phyloP scores from a whole-genome alignment of 2,113 vertebrate genomes.

The Laticauda colubrina region DNA sequence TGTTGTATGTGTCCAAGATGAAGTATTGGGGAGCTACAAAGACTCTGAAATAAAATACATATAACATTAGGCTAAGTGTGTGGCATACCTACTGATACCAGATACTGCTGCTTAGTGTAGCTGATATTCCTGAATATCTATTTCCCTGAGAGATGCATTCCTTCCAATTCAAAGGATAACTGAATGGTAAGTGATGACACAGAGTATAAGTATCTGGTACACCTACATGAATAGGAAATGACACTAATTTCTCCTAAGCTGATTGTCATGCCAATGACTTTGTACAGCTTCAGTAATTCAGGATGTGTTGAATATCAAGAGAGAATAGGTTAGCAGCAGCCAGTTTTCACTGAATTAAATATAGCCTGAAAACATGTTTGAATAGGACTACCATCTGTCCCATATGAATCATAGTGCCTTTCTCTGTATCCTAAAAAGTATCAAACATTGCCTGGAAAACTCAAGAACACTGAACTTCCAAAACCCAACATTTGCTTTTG shows the following conservation, averaged over 20 bases:
- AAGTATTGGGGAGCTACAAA: neutral
- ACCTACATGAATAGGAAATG: neutral
- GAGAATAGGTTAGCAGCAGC: neutral
- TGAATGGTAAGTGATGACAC: neutral
- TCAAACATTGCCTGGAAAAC: neutral
- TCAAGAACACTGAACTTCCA: neutral
- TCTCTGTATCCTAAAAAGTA: neutral
- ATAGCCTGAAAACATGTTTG: neutral
- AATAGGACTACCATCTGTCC: slow-evolving; percentile 7
- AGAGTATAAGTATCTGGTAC: neutral
- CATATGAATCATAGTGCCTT: slow-evolving; percentile 5
- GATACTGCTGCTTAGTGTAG: neutral
- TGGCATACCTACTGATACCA: neutral
- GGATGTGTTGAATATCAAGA: neutral
- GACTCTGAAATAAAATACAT: neutral
- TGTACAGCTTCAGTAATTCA: neutral
- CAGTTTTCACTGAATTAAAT: slow-evolving; percentile 3
- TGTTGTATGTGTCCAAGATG: neutral
- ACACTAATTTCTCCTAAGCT: neutral
- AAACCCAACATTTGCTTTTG: neutral
- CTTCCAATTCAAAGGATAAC: neutral
- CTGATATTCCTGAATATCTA: neutral
- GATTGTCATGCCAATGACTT: neutral
- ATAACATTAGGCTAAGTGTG: neutral
- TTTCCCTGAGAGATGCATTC: neutral